Base-by-base conservation (phyloP, 2,113 vertebrate genomes). In the Lagenorhynchus albirostris region DNA sequence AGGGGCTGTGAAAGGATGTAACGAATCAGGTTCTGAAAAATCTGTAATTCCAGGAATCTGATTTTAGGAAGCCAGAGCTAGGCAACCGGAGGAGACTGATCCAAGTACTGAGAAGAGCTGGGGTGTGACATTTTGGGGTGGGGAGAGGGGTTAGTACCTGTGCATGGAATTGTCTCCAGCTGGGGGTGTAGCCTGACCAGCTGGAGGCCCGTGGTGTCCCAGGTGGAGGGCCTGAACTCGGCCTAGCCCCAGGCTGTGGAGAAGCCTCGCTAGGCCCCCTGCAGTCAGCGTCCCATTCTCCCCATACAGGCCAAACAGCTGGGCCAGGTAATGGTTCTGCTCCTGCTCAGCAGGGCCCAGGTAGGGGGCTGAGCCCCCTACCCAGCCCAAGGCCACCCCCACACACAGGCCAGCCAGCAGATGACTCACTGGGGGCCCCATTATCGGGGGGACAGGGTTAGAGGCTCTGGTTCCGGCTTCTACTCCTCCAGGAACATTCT, bases 181-280 rank as follows among this genome's bases (percentile, higher is more conserved):
- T 63, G 92, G 50, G 47, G 76, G 47, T 90, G 29, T 8, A 65
- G 68, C 83, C 58, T 92, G 86, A 23, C 96, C 91, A 21, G 63
- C 80, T 11, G 92, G 92, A 92, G 84, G 83, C 68, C 82, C 94
- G 0, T 82, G 95, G 87, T 77, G 96, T 70, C 95, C 97, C 70
- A 85, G 95, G 87, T 97, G 97, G 98, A 99, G 98, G 60, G 99
- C 98, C 96, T 97, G 99, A 26, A 99, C 99, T 58, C 98, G 95
- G n/a, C 99, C 99, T 3, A 99, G 98, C 50, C 99, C 99, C 73
- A 99, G 98, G 98, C 98, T 99, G 58, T 98, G 98, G 55, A 99
- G 98, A 80, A 99, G 98, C 82, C 98, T 93, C 0, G 98, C 98
- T 2, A 99, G 98, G 41, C 99, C 99, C 26, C 98, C 97, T 4